A percentile compares a stretch with the other conserved stretches of the same genome.
phyloP scores from a whole-genome alignment of 2,797 vertebrate species.

The Astyanax mexicanus region DNA sequence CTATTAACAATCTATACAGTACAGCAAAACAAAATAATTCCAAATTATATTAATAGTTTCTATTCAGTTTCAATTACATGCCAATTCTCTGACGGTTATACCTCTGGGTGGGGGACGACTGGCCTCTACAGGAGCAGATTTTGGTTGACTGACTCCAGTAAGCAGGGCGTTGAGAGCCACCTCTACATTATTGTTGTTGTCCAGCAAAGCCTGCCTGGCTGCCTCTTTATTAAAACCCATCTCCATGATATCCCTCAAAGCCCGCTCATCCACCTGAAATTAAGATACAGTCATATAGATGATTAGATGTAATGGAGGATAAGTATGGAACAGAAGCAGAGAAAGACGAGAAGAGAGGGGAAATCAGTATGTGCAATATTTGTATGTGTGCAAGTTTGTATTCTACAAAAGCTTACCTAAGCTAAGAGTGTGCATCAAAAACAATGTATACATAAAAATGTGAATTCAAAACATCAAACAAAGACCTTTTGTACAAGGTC shows the following conservation, averaged over 20 bases:
- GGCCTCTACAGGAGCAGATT: slow-evolving; percentile 70
- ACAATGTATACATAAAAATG: too few relatives aligned
- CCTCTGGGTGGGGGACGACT: slow-evolving; percentile 86
- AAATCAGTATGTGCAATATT: too few relatives aligned
- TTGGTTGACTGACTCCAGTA: slow-evolving; percentile 82
- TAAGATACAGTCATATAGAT: neutral
- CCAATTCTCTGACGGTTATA: slow-evolving; percentile 59
- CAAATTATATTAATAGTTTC: too few relatives aligned
- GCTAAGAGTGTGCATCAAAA: too few relatives aligned
- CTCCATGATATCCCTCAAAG: slow-evolving; percentile 95
- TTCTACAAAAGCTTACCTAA: too few relatives aligned
- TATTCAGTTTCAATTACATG: too few relatives aligned
- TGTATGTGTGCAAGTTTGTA: too few relatives aligned
- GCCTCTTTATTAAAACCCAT: slow-evolving; percentile 98
- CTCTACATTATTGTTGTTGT: slow-evolving; percentile 95
- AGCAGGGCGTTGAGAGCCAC: slow-evolving; percentile 93
- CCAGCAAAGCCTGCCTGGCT: slow-evolving; percentile 93
- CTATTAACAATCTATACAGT: too few relatives aligned
- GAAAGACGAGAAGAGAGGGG: too few relatives aligned
- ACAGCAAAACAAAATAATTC: too few relatives aligned
- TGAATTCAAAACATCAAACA: neutral
- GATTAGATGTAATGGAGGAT: neutral
- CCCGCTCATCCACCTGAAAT: slow-evolving; percentile 93
- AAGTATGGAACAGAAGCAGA: neutral
- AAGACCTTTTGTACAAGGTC: neutral